Evolutionary conservation across 1,140 invertebrate genomes (phyloP).

Genomic region (Carposina sasakii): DNA sequence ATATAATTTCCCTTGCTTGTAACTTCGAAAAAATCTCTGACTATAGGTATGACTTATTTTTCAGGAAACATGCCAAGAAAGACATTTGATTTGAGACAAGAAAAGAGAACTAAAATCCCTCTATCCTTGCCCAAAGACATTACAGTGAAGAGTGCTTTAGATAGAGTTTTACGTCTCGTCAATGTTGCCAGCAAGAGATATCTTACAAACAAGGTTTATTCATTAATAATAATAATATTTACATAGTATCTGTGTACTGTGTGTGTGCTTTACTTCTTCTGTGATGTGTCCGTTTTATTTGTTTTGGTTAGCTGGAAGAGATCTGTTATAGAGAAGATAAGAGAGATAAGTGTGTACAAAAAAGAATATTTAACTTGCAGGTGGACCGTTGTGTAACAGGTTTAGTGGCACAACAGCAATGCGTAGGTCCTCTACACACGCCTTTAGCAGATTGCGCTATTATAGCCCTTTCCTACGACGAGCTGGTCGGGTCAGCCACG

Average conservation of each 20-base stretch:
- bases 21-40: too few species aligned
- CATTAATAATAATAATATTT: not conserved
- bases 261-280: not conserved
- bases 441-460: constrained; percentile 96
- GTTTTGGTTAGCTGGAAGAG: too few species aligned
- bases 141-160: constrained; percentile 78
- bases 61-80: constrained; percentile 76
- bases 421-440: constrained; percentile 95
- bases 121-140: constrained; percentile 73
- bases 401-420: constrained; percentile 96
- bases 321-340: too few species aligned
- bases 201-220: constrained; percentile 85
- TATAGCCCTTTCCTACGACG: constrained; percentile 87
- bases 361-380: too few species aligned
- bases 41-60: too few species aligned
- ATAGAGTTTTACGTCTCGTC: constrained; percentile 89
- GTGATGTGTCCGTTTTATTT: too few species aligned
- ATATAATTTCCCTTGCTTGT: too few species aligned
- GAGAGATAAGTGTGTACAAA: too few species aligned
- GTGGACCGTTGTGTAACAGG: constrained; percentile 98
- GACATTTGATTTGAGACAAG: constrained; percentile 64
- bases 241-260: not conserved
- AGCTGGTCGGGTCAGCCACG: constrained; percentile 87
- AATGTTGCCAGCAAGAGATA: constrained; percentile 96
- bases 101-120: constrained; percentile 45